Evolutionary conservation across 1,140 invertebrate species (phyloP), one percentile per base, ranked within the genome.

Genomic region (Cotesia vestalis): DNA sequence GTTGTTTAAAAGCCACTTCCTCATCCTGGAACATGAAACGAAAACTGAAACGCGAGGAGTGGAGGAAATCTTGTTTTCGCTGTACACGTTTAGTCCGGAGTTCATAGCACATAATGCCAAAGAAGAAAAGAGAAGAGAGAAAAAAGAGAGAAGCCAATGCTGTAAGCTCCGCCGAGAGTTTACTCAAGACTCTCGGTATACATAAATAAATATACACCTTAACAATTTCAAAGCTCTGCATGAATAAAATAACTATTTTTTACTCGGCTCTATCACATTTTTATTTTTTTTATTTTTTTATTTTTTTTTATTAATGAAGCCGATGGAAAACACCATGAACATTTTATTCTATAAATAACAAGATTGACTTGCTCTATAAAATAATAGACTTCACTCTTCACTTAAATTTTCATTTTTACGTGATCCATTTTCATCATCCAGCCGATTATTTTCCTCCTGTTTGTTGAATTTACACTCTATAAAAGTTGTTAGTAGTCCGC

Each of bases 201-300:
- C 68, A 69, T 69, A 69, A 69, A 69, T 69, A 71, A 63, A 71
- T 71, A 71, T 51, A 61, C 17, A 60, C 35, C 69, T 71, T 63
- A 71, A 71, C 69, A 51, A 71, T 71, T 71, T 63, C 69, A 71
- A 55, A 71, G 46, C 69, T 51, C 20, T 51, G 40, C 51, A 64
- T 71, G 69, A 63, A 63, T 71, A 63, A 63, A 64, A 71, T 71
- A 71, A 46, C 57, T 46, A 60, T 46, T 38, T 64, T 64, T 40
- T 57, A 12, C 14, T 59, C 59, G 34, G 20, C 36, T 1, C 27
- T 60, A 20, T 60, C 17, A 8, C 53, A 20, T 55, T 55, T 57
- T 17, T 20, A 57, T 57, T 20, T 57, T 14, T 55, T 20, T 14
- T 57, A 9, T 57, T 14, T 55, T 20, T 14, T 27, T 27, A 2